Conservation (phyloP, 1,140 invertebrate species). For the Asobara japonica region DNA sequence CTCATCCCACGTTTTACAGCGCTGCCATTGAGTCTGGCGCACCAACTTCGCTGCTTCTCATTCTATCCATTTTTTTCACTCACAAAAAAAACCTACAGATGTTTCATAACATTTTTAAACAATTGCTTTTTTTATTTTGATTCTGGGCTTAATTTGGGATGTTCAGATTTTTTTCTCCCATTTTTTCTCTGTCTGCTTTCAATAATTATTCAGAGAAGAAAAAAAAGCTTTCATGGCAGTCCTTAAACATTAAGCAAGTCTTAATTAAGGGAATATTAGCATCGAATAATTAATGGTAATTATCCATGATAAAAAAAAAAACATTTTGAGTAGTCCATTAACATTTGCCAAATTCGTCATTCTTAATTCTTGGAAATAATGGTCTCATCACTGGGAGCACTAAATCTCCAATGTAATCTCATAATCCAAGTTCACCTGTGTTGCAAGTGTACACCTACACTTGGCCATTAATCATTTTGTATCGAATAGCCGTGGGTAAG, state of each 20-base stretch:
- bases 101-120: too few species aligned
- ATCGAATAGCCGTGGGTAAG: conserved; percentile 23
- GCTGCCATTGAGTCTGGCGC: conserved; percentile 5
- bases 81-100: too few species aligned
- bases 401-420: not conserved
- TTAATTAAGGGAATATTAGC: too few species aligned
- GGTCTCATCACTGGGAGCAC: not conserved
- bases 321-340: not conserved
- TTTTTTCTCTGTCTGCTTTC: too few species aligned
- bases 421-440: conserved; percentile 10
- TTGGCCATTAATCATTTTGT: conserved; percentile 29
- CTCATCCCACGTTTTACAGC: not conserved
- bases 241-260: too few species aligned
- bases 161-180: too few species aligned
- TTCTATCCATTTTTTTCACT: conserved; percentile 4
- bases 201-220: too few species aligned
- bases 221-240: too few species aligned
- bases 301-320: too few species aligned
- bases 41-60: not conserved
- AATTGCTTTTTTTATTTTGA: too few species aligned
- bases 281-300: too few species aligned
- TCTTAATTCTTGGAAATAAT: not conserved
- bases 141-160: too few species aligned
- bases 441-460: conserved; percentile 16
- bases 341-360: not conserved